Evolutionary conservation across 2,797 vertebrate species (phyloP).

Genomic region (Coracias cyanogaster): DNA sequence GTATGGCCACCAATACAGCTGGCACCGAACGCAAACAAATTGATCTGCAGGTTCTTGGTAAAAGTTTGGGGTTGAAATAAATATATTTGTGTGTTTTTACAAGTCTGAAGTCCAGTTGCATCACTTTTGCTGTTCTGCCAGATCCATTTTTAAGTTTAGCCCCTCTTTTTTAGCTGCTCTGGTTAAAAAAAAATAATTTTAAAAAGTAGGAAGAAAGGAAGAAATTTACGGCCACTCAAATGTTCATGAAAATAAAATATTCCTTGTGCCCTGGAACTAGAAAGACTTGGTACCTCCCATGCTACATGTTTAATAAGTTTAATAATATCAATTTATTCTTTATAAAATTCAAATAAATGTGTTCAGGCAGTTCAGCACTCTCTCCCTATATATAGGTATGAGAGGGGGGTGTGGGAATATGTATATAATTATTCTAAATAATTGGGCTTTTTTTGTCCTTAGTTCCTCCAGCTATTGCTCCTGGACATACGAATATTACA

Average conservation of each 20-base stretch:
- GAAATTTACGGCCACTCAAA: not conserved
- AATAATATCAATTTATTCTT: not conserved
- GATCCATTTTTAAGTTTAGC: not conserved
- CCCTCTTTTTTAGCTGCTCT: not conserved
- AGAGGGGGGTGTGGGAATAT: no score
- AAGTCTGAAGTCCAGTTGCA: not conserved
- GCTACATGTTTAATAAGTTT: not conserved
- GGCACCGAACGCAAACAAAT: constrained; percentile 88
- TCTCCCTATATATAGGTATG: not conserved
- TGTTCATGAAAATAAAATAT: not conserved
- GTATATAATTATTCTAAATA: not conserved
- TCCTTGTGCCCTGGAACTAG: not conserved
- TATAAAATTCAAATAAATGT: not conserved
- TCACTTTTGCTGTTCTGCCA: not conserved
- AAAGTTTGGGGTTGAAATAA: not conserved
- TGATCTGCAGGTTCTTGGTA: constrained; percentile 93
- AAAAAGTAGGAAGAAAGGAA: not conserved
- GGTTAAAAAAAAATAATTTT: not conserved
- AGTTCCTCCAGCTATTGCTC: constrained; percentile 90
- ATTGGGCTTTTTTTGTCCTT: constrained; percentile 7
- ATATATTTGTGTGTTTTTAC: not conserved
- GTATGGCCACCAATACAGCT: constrained; percentile 92
- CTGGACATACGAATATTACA: constrained; percentile 86
- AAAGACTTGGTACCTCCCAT: not conserved
- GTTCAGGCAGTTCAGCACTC: not conserved